Evolutionary conservation across 2,113 vertebrate species (phyloP), one percentile per base, ranked within the genome.

Genomic region (Siniperca knerii): DNA sequence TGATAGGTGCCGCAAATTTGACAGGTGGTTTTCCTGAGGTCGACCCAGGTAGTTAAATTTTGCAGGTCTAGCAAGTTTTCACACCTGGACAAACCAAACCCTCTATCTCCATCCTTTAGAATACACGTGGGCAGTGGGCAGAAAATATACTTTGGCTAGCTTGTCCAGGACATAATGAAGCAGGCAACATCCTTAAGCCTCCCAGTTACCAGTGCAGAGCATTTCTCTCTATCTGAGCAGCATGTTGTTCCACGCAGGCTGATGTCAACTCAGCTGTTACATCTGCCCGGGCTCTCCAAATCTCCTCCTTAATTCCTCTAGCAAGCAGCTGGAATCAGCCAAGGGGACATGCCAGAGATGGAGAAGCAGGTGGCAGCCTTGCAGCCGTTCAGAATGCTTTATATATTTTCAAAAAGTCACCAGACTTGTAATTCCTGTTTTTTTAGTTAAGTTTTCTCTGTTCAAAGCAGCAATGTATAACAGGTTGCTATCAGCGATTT

Each of bases 101-200:
- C 37, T 81, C 75, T 85, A 89, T 88, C 88, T 87, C 61, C 65
- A 58, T 69, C 40, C 79, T 29, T 84, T 55, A 46, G 81, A 90
- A 88, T 89, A 84, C 33, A 23, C 20, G 52, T 75, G 84, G 84
- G 89, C 85, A 89, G 54, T 50, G 12, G 75, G 88, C 86, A 90
- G 91, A 91, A 95, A 94, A 94, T 90, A 84, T 21, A 84, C 73
- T 93, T 83, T 88, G 85, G 79, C 79, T 62, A 70, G 80, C 90
- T 90, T 93, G 90, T 88, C 91, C 37, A 71, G 81, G 76, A 92
- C 77, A 88, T 94, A 92, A 95, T 94, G 92, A 94, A 92, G 90
- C 88, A 69, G 90, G 90, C 81, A 77, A 90, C 91, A 92, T 93
- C 92, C 90, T 90, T 95, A 93, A 94, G 93, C 92, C 87, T 85